A percentile compares a stretch with the other conserved stretches of the same genome.
Evolutionary conservation across 2,888 invertebrate genomes (phyloP).

Genomic region (Fragum fragum): DNA sequence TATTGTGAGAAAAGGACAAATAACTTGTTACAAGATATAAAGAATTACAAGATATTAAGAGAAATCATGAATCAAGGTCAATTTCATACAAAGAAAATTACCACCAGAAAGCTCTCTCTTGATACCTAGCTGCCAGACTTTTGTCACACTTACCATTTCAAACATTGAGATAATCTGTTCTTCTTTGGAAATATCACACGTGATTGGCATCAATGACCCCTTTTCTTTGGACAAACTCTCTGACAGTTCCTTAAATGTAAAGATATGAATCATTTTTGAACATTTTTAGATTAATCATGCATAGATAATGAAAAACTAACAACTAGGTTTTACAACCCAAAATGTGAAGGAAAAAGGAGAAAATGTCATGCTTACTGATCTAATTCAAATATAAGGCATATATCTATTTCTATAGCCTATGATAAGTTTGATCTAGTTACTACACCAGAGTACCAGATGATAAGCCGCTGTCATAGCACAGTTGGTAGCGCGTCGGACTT

Average conservation of each 20-base stretch:
- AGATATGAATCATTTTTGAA: too few species aligned
- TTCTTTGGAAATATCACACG: conserved; percentile 89
- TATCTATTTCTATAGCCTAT: too few species aligned
- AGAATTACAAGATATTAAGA: background rate
- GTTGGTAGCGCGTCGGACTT: too few species aligned
- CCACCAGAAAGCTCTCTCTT: background rate
- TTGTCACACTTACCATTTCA: conserved; percentile 72
- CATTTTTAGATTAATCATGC: too few species aligned
- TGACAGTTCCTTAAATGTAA: conserved; percentile 56
- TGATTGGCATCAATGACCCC: conserved; percentile 71
- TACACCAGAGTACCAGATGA: too few species aligned
- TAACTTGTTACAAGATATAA: background rate
- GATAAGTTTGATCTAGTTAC: too few species aligned
- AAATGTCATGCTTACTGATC: too few species aligned
- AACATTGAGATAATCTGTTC: conserved; percentile 89
- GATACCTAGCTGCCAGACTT: background rate
- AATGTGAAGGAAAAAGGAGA: too few species aligned
- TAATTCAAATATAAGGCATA: too few species aligned
- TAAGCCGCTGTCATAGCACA: too few species aligned
- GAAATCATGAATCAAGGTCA: background rate
- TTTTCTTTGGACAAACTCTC: conserved; percentile 60
- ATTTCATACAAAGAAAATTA: background rate
- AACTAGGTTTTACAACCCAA: too few species aligned
- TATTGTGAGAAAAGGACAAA: background rate
- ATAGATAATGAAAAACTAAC: too few species aligned